These are phyloP conservation scores for Macaria notata DNA, from an alignment of 2,888 invertebrate species.

Conservation along the genomic window DNA sequence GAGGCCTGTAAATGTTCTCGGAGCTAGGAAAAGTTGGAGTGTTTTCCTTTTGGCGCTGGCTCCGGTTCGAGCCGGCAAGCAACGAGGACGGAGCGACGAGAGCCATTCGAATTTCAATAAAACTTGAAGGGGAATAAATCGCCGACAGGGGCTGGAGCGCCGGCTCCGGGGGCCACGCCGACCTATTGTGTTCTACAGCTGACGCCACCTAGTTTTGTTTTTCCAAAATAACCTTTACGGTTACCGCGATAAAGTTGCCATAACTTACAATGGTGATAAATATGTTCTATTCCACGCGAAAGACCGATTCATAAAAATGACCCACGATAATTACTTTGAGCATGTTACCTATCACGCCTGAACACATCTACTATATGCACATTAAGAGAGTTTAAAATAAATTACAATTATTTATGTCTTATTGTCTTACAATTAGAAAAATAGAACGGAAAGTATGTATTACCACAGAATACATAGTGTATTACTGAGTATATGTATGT, in stretches of 20 bases:
- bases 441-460: no score
- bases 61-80: conserved; percentile 38
- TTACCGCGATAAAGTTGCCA: neutral
- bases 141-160: conserved; percentile 43
- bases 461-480: no score
- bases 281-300: neutral
- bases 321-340: conserved; percentile 11
- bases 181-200: conserved; percentile 58
- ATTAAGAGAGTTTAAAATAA: neutral
- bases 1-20: conserved; percentile 19
- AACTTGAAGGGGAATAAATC: conserved; percentile 70
- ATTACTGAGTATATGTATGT: no score
- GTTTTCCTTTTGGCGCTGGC: conserved; percentile 45
- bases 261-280: neutral
- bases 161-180: conserved; percentile 18
- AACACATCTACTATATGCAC: conserved; percentile 37
- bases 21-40: conserved; percentile 32
- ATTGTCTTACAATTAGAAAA: no score
- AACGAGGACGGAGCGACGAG: conserved; percentile 39
- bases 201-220: conserved; percentile 37
- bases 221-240: conserved; percentile 6
- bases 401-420: no score
- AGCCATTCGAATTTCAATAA: conserved; percentile 70
- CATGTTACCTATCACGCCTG: conserved; percentile 33
- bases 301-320: conserved; percentile 25